phyloP scores from a whole-genome alignment of 2,888 invertebrate species.

The Phorcus lineatus region DNA sequence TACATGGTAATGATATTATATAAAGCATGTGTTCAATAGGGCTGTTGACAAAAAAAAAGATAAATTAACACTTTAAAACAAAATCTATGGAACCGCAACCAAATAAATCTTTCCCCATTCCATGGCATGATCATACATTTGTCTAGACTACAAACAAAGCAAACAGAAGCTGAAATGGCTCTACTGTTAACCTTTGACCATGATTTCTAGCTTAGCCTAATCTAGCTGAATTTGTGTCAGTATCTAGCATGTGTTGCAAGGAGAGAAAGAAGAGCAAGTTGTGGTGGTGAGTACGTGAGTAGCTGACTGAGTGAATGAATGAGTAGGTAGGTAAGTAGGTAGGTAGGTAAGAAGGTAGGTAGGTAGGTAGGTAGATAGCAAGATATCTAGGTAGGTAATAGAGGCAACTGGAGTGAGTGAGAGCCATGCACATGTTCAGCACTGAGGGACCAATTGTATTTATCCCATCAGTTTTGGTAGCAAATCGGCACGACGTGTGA shows the following conservation, averaged over 20 bases:
- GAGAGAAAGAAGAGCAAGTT: conserved; percentile 4
- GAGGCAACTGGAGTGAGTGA: conserved; percentile 7
- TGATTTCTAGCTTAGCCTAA: too few relatives aligned
- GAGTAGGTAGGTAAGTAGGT: not conserved
- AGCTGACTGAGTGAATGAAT: not conserved
- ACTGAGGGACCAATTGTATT: not conserved
- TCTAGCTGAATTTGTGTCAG: too few relatives aligned
- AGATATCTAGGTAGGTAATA: not conserved
- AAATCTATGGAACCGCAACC: too few relatives aligned
- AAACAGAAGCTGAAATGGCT: too few relatives aligned
- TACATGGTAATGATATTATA: too few relatives aligned
- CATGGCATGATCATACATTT: too few relatives aligned
- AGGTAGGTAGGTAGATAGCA: not conserved
- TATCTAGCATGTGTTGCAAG: not conserved
- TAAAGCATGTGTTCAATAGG: too few relatives aligned
- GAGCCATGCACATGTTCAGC: conserved; percentile 7
- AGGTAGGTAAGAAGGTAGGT: not conserved
- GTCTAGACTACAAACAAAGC: too few relatives aligned
- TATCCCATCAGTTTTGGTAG: not conserved
- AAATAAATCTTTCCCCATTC: too few relatives aligned
- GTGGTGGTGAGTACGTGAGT: conserved; percentile 2
- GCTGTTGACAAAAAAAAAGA: too few relatives aligned
- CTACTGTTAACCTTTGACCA: too few relatives aligned
- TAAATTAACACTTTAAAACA: too few relatives aligned
- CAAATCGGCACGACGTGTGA: not conserved